Conservation (phyloP, 2,113 vertebrate genomes). For the Castor canadensis region DNA sequence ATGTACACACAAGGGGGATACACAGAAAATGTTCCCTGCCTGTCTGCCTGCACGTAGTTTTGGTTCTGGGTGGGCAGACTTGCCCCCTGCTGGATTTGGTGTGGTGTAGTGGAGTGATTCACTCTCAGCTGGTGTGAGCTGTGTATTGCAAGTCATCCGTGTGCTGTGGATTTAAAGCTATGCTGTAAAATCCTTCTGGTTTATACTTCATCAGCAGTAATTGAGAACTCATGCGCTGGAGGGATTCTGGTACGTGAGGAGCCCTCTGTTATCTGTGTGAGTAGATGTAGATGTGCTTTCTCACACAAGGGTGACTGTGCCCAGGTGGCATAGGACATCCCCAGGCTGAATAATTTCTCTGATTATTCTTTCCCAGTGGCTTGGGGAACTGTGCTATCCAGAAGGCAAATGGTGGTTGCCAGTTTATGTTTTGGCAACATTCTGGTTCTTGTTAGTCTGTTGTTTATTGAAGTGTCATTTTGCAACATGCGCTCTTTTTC, state of each 20-base stretch:
- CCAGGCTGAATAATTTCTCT: neutral
- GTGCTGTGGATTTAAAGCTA: constrained; percentile 16
- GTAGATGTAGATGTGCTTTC: neutral
- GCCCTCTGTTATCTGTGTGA: no score
- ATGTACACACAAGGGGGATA: neutral
- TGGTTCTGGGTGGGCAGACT: neutral
- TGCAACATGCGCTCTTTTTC: neutral
- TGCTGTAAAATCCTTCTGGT: neutral
- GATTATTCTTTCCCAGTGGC: neutral
- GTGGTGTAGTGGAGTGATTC: neutral
- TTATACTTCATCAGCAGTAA: neutral
- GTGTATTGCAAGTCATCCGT: neutral
- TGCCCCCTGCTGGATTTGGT: neutral
- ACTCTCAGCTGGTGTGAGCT: neutral
- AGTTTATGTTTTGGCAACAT: constrained; percentile 27
- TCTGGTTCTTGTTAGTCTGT: neutral
- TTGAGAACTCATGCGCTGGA: neutral
- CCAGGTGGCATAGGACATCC: neutral
- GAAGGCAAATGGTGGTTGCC: neutral
- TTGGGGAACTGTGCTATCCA: neutral
- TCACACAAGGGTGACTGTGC: neutral
- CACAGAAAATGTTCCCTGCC: neutral
- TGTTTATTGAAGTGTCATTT: constrained; percentile 17
- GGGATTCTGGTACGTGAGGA: neutral
- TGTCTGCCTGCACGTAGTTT: neutral